These are phyloP conservation scores for Eulimnadia texana DNA, from an alignment of 1,140 invertebrate species.

Conservation along the genomic window DNA sequence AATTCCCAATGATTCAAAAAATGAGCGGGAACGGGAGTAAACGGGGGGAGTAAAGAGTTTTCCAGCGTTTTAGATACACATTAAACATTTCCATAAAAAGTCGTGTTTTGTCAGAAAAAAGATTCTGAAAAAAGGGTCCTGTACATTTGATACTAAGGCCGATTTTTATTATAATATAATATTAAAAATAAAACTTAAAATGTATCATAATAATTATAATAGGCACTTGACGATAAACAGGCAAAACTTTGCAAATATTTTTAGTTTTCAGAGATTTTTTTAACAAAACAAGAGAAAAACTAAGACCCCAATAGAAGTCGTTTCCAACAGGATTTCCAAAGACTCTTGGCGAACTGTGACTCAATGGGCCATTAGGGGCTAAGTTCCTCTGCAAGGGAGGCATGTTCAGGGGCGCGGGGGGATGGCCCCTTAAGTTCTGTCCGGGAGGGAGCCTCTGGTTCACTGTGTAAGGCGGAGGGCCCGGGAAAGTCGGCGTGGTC, in stretches of 20 bases:
- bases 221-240: not conserved
- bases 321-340: not conserved
- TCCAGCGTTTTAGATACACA: too few relatives aligned
- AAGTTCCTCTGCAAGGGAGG: slow-evolving; percentile 10
- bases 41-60: too few relatives aligned
- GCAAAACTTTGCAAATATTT: not conserved
- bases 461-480: slow-evolving; percentile 7
- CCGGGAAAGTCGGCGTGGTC: slow-evolving; percentile 4
- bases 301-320: slow-evolving; percentile 15
- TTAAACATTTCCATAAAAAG: too few relatives aligned
- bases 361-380: slow-evolving; percentile 11
- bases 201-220: too few relatives aligned
- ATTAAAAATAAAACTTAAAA: too few relatives aligned
- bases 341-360: slow-evolving; percentile 14
- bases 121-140: too few relatives aligned
- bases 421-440: not conserved
- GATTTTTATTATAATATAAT: too few relatives aligned
- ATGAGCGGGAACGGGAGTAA: too few relatives aligned
- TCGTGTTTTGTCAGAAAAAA: too few relatives aligned
- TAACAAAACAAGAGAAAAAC: too few relatives aligned
- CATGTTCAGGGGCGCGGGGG: slow-evolving; percentile 12
- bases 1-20: too few relatives aligned
- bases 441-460: not conserved
- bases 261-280: not conserved
- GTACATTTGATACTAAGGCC: too few relatives aligned